A percentile compares a stretch with the other conserved stretches of the same genome.
These are phyloP conservation scores for Natator depressus DNA, from an alignment of 2,113 vertebrate species.

Conservation along the genomic window DNA sequence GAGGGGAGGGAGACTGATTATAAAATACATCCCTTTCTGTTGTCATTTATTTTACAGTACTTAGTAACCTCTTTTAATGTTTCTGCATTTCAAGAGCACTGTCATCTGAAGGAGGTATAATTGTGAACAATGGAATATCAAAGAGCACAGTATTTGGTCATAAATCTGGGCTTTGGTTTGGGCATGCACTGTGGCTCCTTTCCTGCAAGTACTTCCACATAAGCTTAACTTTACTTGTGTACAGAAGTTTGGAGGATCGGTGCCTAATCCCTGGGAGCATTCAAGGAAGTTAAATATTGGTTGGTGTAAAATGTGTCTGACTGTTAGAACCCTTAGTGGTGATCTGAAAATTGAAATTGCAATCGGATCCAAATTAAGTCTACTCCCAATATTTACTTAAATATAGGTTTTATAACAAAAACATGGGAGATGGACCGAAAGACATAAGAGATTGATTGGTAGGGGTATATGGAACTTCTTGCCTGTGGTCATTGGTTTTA, in stretches of 20 bases:
- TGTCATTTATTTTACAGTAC: neutral
- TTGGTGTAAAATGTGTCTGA: neutral
- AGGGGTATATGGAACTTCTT: neutral
- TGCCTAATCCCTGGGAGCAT: neutral
- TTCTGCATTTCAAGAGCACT: neutral
- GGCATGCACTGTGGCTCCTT: neutral
- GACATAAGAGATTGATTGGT: neutral
- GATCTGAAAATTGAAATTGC: neutral
- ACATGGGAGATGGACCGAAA: neutral
- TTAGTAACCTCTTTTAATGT: neutral
- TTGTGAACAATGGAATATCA: neutral
- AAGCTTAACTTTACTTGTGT: neutral
- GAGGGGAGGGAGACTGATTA: neutral
- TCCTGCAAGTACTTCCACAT: neutral
- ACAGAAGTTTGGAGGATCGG: neutral
- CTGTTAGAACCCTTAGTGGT: neutral
- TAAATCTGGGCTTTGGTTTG: neutral
- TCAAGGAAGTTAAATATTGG: neutral
- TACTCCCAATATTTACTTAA: neutral
- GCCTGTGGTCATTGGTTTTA: neutral
- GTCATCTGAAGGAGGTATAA: neutral
- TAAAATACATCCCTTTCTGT: neutral
- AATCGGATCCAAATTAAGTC: neutral
- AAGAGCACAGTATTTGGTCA: neutral
- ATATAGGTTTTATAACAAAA: neutral